Base-by-base conservation (phyloP, 1,140 invertebrate species). In the Schlechtendalia chinensis region DNA sequence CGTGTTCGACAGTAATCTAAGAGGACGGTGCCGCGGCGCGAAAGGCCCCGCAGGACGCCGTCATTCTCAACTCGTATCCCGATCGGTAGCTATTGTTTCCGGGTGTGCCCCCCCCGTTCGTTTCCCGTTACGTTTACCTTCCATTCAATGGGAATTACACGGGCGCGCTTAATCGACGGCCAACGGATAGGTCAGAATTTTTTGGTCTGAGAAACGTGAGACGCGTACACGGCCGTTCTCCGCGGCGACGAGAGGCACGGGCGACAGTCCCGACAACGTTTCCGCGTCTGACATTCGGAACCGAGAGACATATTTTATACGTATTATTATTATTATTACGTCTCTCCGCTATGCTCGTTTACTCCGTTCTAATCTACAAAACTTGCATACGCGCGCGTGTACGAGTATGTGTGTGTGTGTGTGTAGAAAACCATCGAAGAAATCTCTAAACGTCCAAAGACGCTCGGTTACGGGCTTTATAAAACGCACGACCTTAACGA, bases 31-130 rank as follows among this genome's bases (percentile, higher is more conserved):
- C 67, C 22, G 67, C 74, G 29, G 54, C n/a, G 56, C 74, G n/a
- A 53, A 22, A 77, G 12, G 45, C 74, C n/a, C 39, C 29, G 67
- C 22, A 77, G 74, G 74, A 77, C 27, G n/a, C 59, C 72, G 54
- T 59, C 54, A 59, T 32, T 77, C 56, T 77, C 59, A 77, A 61
- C 74, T 8, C n/a, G 32, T 77, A 56, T 59, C 32, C 74, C 16
- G 27, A 61, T 58, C 56, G 32, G 74, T 45, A 27, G 39, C 74
- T 61, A 77, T 77, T 77, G 74, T 77, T 77, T n/a, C n/a, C 24
- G 32, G 47, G 59, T 77, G 3, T 77, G 14, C 74, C n/a, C 24
- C 6, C 12, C 27, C 8, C 12, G 19, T 17, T 74, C 22, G 53
- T 29, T 54, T 65, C n/a, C n/a, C n/a, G n/a, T 5, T 8, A 75